Conservation (phyloP, 1,140 invertebrate species). For the Cotesia vestalis region DNA sequence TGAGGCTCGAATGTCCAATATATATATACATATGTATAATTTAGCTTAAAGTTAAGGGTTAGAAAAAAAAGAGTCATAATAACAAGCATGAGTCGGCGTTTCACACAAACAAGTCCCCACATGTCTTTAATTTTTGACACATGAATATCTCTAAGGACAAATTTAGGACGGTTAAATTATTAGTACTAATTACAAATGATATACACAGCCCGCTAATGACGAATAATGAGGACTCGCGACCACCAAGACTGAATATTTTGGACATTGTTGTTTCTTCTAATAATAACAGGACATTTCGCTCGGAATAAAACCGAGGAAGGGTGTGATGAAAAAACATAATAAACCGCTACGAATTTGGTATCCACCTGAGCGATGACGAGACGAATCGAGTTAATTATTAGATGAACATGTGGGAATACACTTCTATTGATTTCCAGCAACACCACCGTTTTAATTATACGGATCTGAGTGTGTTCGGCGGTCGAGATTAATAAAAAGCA, state of each 20-base stretch:
- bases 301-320: background rate
- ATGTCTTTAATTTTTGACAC: slow-evolving; percentile 33
- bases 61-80: background rate
- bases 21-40: slow-evolving; percentile 21
- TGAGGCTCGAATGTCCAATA: background rate
- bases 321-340: background rate
- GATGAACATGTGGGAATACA: slow-evolving; percentile 22
- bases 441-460: slow-evolving; percentile 7
- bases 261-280: background rate
- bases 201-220: slow-evolving; percentile 21
- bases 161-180: slow-evolving; percentile 20
- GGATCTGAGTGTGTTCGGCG: no score
- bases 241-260: background rate
- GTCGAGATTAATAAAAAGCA: background rate
- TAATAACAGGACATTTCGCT: background rate
- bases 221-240: slow-evolving; percentile 29
- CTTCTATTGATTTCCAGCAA: slow-evolving; percentile 11
- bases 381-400: slow-evolving; percentile 33
- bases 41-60: background rate
- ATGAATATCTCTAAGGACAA: slow-evolving; percentile 9
- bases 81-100: slow-evolving; percentile 26
- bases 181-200: slow-evolving; percentile 30
- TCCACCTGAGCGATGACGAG: slow-evolving; percentile 30
- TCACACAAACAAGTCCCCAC: slow-evolving; percentile 27
- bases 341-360: background rate